These are phyloP conservation scores for Leucoraja ocellata DNA, from an alignment of 2,797 vertebrate genomes.

Conservation along the genomic window DNA sequence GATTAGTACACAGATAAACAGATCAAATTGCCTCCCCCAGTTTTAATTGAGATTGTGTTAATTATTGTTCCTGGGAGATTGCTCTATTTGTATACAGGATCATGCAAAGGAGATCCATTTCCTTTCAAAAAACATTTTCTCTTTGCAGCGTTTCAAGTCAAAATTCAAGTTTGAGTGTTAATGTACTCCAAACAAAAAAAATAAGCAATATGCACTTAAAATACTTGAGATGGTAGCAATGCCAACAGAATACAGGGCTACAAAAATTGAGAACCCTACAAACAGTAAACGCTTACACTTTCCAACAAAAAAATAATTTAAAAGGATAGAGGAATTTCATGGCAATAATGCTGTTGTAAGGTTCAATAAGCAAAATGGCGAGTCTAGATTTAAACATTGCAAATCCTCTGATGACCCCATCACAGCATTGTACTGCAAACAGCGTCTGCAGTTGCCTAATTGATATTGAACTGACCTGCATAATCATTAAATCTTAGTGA, in stretches of 20 bases:
- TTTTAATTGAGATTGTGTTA: not conserved
- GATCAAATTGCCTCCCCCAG: no score
- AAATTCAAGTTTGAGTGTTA: not conserved
- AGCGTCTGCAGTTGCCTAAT: slow-evolving; percentile 41
- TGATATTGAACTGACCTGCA: slow-evolving; percentile 41
- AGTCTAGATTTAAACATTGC: slow-evolving; percentile 18
- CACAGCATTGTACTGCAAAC: slow-evolving; percentile 41
- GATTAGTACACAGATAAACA: no score
- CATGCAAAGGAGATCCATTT: not conserved
- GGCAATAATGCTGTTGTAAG: not conserved
- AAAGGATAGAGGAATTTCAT: not conserved
- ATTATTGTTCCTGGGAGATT: not conserved
- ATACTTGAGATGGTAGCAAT: not conserved
- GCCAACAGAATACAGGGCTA: not conserved
- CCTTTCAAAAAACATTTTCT: not conserved
- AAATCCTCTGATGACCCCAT: slow-evolving; percentile 44
- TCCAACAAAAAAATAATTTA: not conserved
- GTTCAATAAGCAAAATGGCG: not conserved
- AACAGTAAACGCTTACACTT: no score
- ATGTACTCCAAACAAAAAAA: not conserved
- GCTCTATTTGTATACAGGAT: not conserved
- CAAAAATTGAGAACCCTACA: not conserved
- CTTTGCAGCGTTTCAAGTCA: not conserved
- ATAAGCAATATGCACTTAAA: not conserved
- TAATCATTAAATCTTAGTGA: slow-evolving; percentile 42